Base-by-base conservation (phyloP, 2,888 invertebrate species). In the Malthinus flaveolus region DNA sequence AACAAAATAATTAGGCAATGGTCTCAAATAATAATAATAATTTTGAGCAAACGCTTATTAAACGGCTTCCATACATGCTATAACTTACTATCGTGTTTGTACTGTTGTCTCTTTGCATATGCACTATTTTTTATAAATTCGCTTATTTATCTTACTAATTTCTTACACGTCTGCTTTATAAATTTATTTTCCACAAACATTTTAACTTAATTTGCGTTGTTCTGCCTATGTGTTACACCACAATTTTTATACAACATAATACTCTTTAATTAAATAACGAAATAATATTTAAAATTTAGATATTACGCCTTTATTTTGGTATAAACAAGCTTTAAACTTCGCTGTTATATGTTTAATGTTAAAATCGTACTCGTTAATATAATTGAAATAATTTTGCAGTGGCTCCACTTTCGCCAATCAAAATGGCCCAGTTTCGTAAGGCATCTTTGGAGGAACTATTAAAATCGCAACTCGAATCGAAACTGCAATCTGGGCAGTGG, bases 391-490 rank as follows among this genome's bases (percentile, higher is more conserved):
- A 7, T 15, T 42, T 42, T 42, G 15, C 86, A 89, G 88, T 87
- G 80, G 87, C 88, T 68, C 88, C 88, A 57, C 80, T 88, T 70
- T 87, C 88, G 69, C 88, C 88, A 67, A 83, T 84, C 65, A 87
- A 87, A 83, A 86, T 87, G 80, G 84, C 85, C 65, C 81, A 83
- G 75, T 87, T 82, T 79, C 84, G 87, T 67, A 85, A 86, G 68
- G 81, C 82, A 67, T 84, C 84, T 57, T 76, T 83, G 73, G 84
- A 84, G 69, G 83, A 82, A 74, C 78, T 84, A 69, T 80, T 80
- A 70, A 78, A 76, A 68, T 71, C 76, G 62, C 78, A 79, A 66
- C 66, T 78, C 63, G 69, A 75, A 32, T 68, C 61, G 56, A 68
- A 62, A 49, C 32, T 62, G 52, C 61, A 77, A 75, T 80, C 70